Conservation (phyloP, 1,140 invertebrate species). For the Agraylea sexmaculata region DNA sequence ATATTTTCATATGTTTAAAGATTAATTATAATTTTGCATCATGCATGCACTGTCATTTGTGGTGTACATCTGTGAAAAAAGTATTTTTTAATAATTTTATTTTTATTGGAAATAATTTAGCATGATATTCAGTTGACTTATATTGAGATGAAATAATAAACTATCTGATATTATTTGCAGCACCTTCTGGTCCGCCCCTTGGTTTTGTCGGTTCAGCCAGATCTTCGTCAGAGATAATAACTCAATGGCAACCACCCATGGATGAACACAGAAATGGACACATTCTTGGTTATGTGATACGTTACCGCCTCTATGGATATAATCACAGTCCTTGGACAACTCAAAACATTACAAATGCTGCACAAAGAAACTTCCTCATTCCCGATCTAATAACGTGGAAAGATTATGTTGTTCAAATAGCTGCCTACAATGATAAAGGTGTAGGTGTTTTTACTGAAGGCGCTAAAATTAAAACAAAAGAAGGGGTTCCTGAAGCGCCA, state of each 20-base stretch:
- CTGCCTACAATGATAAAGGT: conserved; percentile 95
- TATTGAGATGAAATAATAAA: too few species aligned
- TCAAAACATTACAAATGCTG: conserved; percentile 86
- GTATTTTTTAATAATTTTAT: too few species aligned
- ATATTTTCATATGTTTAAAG: too few species aligned
- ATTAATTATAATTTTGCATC: too few species aligned
- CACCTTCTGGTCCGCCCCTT: conserved; percentile 77
- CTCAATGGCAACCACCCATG: conserved; percentile 91
- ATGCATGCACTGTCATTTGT: too few species aligned
- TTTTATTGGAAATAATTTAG: too few species aligned
- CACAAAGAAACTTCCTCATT: conserved; percentile 84
- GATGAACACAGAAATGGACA: conserved; percentile 91
- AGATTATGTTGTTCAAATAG: conserved; percentile 94
- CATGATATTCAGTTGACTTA: too few species aligned
- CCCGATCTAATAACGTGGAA: conserved; percentile 95
- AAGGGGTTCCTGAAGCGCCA: conserved; percentile 86
- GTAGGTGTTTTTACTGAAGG: conserved; percentile 86
- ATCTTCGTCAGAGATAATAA: conserved; percentile 89
- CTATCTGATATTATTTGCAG: too few species aligned
- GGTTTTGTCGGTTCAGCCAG: conserved; percentile 85
- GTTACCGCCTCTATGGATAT: conserved; percentile 85
- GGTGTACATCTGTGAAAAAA: too few species aligned
- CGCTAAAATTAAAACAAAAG: conserved; percentile 86
- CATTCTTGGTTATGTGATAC: conserved; percentile 84
- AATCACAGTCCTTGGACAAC: conserved; percentile 78